Evolutionary conservation across 2,888 invertebrate species (phyloP).

Genomic region (Noctua fimbriata): DNA sequence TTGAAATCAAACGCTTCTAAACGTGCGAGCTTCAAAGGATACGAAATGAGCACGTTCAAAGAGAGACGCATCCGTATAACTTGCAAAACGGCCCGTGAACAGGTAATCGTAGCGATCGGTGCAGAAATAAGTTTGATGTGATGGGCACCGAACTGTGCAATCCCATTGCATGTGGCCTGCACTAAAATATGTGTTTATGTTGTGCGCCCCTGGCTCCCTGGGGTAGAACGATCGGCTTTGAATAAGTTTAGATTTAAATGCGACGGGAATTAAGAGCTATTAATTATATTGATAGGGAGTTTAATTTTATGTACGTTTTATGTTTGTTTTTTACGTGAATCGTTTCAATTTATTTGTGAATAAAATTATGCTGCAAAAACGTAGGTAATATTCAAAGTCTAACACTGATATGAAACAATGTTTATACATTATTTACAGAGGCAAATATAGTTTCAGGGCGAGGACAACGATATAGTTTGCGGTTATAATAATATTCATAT

Average conservation of each 20-base stretch:
- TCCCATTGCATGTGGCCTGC: conserved; percentile 60
- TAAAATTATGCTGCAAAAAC: background rate
- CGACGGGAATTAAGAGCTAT: conserved; percentile 38
- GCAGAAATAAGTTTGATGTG: conserved; percentile 83
- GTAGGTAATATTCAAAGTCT: background rate
- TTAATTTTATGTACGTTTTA: conserved; percentile 6
- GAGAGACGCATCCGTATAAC: conserved; percentile 81
- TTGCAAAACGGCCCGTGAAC: conserved; percentile 77
- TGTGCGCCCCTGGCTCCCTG: conserved; percentile 17
- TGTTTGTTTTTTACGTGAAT: too few species aligned
- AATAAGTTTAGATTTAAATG: conserved; percentile 52
- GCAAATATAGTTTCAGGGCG: background rate
- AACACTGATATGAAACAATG: background rate
- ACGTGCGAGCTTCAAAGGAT: conserved; percentile 83
- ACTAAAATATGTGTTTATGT: conserved; percentile 53
- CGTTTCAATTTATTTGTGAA: background rate
- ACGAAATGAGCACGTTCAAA: conserved; percentile 86
- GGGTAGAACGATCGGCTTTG: conserved; percentile 22
- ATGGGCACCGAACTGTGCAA: conserved; percentile 75
- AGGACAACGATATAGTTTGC: background rate
- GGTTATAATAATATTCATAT: conserved; percentile 31
- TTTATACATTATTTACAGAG: background rate
- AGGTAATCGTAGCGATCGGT: conserved; percentile 82
- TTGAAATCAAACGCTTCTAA: conserved; percentile 87
- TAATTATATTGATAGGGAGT: conserved; percentile 34